These are phyloP conservation scores for Lepidochitona cinerea DNA, from an alignment of 2,888 invertebrate genomes.

Conservation along the genomic window DNA sequence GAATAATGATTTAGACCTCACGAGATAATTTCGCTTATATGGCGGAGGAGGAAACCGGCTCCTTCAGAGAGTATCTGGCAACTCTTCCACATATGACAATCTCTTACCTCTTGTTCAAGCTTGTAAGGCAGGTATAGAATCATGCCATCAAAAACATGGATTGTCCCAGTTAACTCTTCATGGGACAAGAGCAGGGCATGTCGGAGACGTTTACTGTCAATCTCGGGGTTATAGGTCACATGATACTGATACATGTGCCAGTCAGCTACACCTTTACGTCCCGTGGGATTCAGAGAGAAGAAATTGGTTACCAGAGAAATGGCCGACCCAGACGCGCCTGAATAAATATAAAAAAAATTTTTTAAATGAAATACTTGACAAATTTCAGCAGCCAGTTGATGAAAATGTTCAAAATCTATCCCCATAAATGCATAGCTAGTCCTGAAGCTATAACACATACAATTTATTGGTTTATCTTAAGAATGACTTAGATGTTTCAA, in stretches of 20 bases:
- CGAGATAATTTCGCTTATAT: too few relatives aligned
- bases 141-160: constrained; percentile 66
- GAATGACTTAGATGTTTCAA: too few relatives aligned
- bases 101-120: constrained; percentile 50
- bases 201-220: constrained; percentile 57
- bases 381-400: too few relatives aligned
- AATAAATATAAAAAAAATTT: constrained; percentile 11
- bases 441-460: too few relatives aligned
- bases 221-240: constrained; percentile 63
- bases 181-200: constrained; percentile 55
- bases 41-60: neutral
- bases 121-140: constrained; percentile 58
- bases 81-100: too few relatives aligned
- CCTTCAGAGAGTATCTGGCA: too few relatives aligned
- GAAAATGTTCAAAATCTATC: too few relatives aligned
- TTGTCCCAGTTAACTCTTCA: constrained; percentile 50
- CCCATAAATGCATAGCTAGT: too few relatives aligned
- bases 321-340: constrained; percentile 54
- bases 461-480: too few relatives aligned
- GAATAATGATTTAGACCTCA: too few relatives aligned
- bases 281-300: constrained; percentile 43
- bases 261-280: constrained; percentile 33
- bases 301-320: constrained; percentile 56
- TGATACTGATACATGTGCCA: constrained; percentile 66
- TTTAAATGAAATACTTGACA: too few relatives aligned